Evolutionary conservation across 2,113 vertebrate species (phyloP).

Genomic region (Calyptommatus sinebrachiatus): DNA sequence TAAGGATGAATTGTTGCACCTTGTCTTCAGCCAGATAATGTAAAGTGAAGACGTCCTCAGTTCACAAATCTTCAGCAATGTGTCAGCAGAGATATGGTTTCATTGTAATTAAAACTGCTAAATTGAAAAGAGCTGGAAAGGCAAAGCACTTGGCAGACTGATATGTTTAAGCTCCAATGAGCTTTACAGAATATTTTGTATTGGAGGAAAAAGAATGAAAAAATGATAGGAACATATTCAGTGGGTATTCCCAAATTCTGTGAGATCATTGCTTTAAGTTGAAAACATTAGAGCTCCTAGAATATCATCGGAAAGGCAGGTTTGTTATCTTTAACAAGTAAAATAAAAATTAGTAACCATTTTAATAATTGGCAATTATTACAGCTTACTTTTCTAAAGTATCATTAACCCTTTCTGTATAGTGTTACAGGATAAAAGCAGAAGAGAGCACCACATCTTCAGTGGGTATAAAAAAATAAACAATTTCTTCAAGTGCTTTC

Average conservation of each 20-base stretch:
- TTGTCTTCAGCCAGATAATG: constrained; percentile 19
- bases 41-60: constrained; percentile 7
- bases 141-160: constrained; percentile 26
- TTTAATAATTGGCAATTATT: constrained; percentile 35
- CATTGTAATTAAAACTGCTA: constrained; percentile 28
- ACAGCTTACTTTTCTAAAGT: not conserved
- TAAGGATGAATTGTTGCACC: constrained; percentile 36
- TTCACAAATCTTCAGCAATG: constrained; percentile 50
- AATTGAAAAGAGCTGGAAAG: constrained; percentile 31
- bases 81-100: constrained; percentile 12
- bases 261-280: constrained; percentile 11
- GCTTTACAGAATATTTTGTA: constrained; percentile 20
- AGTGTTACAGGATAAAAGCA: too few species aligned
- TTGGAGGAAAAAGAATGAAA: not conserved
- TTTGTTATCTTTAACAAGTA: not conserved
- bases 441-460: too few species aligned
- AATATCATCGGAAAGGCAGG: constrained; percentile 29
- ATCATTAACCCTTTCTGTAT: too few species aligned
- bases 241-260: constrained; percentile 31
- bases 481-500: too few species aligned
- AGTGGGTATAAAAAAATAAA: too few species aligned
- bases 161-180: constrained; percentile 16
- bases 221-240: constrained; percentile 14
- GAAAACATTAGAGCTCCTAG: not conserved
- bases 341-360: not conserved